A percentile compares a stretch with the other conserved stretches of the same genome.
Evolutionary conservation across 2,113 vertebrate genomes (phyloP).

Genomic region (Raja brachyura): DNA sequence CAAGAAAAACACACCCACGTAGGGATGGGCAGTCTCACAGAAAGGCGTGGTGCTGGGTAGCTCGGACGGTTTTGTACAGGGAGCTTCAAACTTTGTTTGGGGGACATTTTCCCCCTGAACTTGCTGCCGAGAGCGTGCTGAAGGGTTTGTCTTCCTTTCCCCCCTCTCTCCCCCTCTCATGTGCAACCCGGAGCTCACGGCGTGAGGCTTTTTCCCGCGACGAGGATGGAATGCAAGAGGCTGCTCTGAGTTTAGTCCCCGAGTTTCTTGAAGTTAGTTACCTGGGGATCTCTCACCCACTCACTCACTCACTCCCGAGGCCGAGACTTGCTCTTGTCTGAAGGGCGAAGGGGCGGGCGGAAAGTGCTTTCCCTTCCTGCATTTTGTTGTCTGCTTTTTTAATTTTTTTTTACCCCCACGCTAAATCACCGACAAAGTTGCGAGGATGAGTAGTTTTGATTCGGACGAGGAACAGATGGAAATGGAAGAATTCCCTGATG

Average conservation of each 20-base stretch:
- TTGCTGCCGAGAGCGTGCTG: not conserved
- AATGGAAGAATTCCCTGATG: constrained; percentile 26
- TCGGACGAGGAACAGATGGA: constrained; percentile 19
- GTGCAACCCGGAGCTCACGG: not conserved
- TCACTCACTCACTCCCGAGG: not conserved
- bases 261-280: not conserved
- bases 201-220: not conserved
- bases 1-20: not conserved
- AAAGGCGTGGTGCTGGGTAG: not conserved
- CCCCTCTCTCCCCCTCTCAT: not conserved
- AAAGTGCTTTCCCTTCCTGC: not conserved
- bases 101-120: not conserved
- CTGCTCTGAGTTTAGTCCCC: not conserved
- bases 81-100: not conserved
- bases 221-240: too few relatives aligned
- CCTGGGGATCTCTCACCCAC: not conserved
- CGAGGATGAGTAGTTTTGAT: not conserved
- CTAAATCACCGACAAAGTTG: not conserved
- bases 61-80: not conserved
- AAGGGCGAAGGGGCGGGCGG: not conserved
- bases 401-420: not conserved
- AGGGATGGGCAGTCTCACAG: not conserved
- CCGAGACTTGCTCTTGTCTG: not conserved
- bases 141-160: not conserved
- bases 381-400: not conserved